Evolutionary conservation across 2,888 invertebrate genomes (phyloP).

Genomic region (Eupsilia transversa): DNA sequence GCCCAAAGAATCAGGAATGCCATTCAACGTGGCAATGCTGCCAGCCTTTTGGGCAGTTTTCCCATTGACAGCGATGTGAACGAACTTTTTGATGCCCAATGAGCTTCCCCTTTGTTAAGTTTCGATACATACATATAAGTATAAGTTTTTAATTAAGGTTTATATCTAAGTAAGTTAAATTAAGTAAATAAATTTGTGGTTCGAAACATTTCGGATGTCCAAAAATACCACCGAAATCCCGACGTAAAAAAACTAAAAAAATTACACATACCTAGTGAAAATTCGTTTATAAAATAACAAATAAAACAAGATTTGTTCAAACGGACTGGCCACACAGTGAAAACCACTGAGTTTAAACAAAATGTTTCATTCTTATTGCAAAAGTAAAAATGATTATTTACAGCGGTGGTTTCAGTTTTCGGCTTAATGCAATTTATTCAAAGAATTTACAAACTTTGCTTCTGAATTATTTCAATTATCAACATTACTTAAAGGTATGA

Average conservation of each 20-base stretch:
- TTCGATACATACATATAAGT: too few relatives aligned
- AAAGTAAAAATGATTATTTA: conserved; percentile 11
- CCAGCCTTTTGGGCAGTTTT: too few relatives aligned
- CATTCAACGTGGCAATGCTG: too few relatives aligned
- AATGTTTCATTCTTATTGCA: not conserved
- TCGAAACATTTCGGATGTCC: not conserved
- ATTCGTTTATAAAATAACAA: not conserved
- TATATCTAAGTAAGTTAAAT: too few relatives aligned
- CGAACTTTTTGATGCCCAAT: too few relatives aligned
- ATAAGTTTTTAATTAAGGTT: too few relatives aligned
- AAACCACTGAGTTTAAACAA: not conserved
- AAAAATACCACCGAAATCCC: not conserved
- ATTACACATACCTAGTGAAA: not conserved
- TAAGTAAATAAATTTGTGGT: too few relatives aligned
- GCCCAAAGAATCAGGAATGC: too few relatives aligned
- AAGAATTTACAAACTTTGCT: conserved; percentile 1
- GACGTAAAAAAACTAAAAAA: not conserved
- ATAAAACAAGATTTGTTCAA: not conserved
- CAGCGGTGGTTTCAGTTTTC: not conserved
- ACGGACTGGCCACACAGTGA: not conserved
- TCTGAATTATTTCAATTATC: conserved; percentile 5
- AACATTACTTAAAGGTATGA: too few relatives aligned
- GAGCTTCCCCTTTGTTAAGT: too few relatives aligned
- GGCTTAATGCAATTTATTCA: conserved; percentile 6
- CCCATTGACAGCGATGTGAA: too few relatives aligned